Base-by-base conservation (phyloP, 2,113 vertebrate species). In the Trogon melanurus region DNA sequence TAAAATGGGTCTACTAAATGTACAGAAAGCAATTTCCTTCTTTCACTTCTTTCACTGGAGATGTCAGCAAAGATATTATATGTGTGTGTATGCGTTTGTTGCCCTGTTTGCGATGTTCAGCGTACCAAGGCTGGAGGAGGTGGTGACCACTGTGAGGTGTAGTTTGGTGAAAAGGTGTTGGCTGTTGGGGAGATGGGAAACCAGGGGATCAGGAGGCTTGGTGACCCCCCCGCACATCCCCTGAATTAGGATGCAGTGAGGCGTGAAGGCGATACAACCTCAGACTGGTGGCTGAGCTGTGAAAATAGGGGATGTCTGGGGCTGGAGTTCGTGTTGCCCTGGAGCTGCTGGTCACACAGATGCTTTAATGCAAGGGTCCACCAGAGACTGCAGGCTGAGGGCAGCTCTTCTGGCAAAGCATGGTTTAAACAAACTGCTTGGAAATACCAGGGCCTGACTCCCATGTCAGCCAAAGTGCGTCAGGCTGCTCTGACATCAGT, bases 11-110 rank as follows among this genome's bases (percentile, higher is more conserved):
- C 47, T 73, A 44, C 11, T 67, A 45, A 74, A 51, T 44, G 22
- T 71, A 78, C 74, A 79, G 29, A 74, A 94, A 71, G n/a, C 14
- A 6, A 58, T 85, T 74, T 70, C 16, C 19, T 86, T 12, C 32
- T 92, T 91, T 48, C 5, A 18, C 3, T 51, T 48, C n/a, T n/a
- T n/a, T n/a, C n/a, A n/a, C 61, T 86, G 67, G n/a, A 67, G 66
- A 27, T 32, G 22, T 41, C 22, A 51, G 47, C n/a, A 57, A 86
- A 66, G 25, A 11, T 73, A 14, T 2, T 45, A 9, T 54, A 7
- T 29, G 11, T 10, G 2, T 13, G 6, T n/a, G 7, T 69, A 6
- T 26, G 5, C 5, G 22, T 60, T 16, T 0, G 0, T 69, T 74
- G 67, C 25, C 1, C 2, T 34, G 48, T 65, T 61, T 50, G 69